Base-by-base conservation (phyloP, 2,888 invertebrate species). In the Papilio elwesi region DNA sequence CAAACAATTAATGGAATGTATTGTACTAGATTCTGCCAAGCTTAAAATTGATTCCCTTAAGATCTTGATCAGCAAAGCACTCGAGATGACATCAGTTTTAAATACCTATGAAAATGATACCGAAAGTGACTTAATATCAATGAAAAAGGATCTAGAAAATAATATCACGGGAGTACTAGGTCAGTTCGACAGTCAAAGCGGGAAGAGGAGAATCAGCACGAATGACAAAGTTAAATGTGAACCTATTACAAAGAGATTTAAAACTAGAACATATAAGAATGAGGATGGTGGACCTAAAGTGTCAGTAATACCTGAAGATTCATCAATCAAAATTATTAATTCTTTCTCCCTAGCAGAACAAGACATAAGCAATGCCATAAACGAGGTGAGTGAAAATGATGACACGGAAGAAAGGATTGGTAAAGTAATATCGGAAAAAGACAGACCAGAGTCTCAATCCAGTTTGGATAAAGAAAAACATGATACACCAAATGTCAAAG, bases 41-140 rank as follows among this genome's bases (percentile, higher is more conserved):
- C 73, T 85, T 0, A 84, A 88, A 49, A 74, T 80, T 0, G 48
- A 76, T 5, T 80, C 81, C 0, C 64, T 92, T 0, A 87, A 83
- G 52, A 59, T 79, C 0, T 74, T 92, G 9, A 75, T 86, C 0
- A 78, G 78, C 0, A 86, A 85, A 74, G 90, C 91, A 0, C 65
- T 88, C 0, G 86, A 90, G 57, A 90, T 92, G 88, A 80, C 87
- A 0, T 71, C 80, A 0, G 47, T 85, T 0, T 73, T 92, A 7
- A 85, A 82, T 11, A 78, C 26, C 26, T 26, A 76, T 6, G 82
- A 81, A 10, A 82, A 83, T 0, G 77, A 81, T 0, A 48, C 51
- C 0, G 71, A 66, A 4, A 74, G 38, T 16, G 75, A 75, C 7
- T n/a, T 51, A 9, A 73, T 38, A 9, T 11, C 68, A 43, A 5